Evolutionary conservation across 2,797 vertebrate species (phyloP).

Genomic region (Pipistrellus nathusii): DNA sequence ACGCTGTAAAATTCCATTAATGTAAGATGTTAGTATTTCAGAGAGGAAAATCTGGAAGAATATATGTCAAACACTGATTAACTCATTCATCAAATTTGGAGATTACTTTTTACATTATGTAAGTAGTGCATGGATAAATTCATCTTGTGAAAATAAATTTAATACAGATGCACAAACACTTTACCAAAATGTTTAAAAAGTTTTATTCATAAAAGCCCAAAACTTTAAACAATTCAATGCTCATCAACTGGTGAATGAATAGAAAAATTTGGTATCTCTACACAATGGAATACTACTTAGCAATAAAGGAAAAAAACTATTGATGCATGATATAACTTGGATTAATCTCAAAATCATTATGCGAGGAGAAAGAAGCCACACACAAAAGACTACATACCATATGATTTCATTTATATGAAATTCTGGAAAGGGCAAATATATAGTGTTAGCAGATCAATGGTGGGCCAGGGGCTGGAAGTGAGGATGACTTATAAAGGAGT

Average conservation of each 20-base stretch:
- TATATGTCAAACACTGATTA: neutral
- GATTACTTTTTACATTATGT: neutral
- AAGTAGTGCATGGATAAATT: neutral
- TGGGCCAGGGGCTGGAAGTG: neutral
- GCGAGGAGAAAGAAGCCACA: neutral
- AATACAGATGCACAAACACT: neutral
- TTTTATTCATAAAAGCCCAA: constrained; percentile 26
- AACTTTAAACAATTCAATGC: constrained; percentile 27
- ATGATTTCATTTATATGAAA: constrained; percentile 10
- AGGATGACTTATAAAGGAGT: neutral
- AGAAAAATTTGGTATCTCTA: neutral
- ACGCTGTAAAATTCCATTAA: constrained; percentile 28
- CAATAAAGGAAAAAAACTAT: constrained; percentile 19
- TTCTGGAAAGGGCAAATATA: constrained; percentile 1
- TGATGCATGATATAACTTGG: neutral
- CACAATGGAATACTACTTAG: neutral
- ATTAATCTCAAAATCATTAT: constrained; percentile 3
- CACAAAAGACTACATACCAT: neutral
- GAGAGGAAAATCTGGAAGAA: constrained; percentile 42
- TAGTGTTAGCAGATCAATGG: neutral
- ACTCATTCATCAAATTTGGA: neutral
- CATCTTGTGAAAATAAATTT: constrained; percentile 39
- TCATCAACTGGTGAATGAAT: neutral
- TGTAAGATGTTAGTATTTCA: neutral
- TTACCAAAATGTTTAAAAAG: neutral